Evolutionary conservation across 2,888 invertebrate genomes (phyloP).

Genomic region (Scelioninae gen. 2): DNA sequence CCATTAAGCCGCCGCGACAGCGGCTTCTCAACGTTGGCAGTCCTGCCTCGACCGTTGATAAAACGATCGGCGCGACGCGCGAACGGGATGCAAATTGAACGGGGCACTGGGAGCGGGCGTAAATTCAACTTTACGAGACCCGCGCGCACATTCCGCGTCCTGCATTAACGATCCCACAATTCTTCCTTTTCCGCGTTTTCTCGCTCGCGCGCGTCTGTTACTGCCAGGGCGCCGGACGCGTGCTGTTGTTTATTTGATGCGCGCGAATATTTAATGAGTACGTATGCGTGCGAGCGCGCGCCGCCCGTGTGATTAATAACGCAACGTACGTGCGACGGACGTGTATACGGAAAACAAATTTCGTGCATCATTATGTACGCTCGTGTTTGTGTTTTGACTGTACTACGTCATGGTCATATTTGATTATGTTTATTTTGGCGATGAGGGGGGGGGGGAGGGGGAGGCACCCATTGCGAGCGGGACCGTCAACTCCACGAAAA

Average conservation of each 20-base stretch:
- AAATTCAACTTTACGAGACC: slow-evolving; percentile 42
- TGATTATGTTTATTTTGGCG: slow-evolving; percentile 58
- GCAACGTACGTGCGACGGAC: slow-evolving; percentile 25
- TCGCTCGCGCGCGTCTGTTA: slow-evolving; percentile 45
- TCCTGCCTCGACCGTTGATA: no score
- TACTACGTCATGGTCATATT: slow-evolving; percentile 25
- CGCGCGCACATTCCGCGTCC: slow-evolving; percentile 42
- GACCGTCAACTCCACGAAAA: slow-evolving; percentile 59
- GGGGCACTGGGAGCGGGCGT: slow-evolving; percentile 14
- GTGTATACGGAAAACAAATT: slow-evolving; percentile 38
- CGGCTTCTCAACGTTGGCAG: no score
- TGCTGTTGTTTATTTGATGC: slow-evolving; percentile 54
- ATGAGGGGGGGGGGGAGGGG: slow-evolving; percentile 60
- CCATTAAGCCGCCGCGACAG: no score
- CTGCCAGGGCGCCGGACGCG: slow-evolving; percentile 25
- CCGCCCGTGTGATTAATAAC: slow-evolving; percentile 46
- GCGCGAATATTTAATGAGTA: slow-evolving; percentile 54
- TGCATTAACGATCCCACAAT: slow-evolving; percentile 57
- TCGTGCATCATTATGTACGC: slow-evolving; percentile 38
- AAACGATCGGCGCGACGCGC: no score
- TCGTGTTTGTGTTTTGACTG: slow-evolving; percentile 27
- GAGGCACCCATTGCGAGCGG: slow-evolving; percentile 54
- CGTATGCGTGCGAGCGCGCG: slow-evolving; percentile 27
- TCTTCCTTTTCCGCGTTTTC: slow-evolving; percentile 52
- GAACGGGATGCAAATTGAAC: no score